A percentile compares a stretch with the other conserved stretches of the same genome.
phyloP scores from a whole-genome alignment of 2,113 vertebrate genomes.

The Turdus rufiventris region DNA sequence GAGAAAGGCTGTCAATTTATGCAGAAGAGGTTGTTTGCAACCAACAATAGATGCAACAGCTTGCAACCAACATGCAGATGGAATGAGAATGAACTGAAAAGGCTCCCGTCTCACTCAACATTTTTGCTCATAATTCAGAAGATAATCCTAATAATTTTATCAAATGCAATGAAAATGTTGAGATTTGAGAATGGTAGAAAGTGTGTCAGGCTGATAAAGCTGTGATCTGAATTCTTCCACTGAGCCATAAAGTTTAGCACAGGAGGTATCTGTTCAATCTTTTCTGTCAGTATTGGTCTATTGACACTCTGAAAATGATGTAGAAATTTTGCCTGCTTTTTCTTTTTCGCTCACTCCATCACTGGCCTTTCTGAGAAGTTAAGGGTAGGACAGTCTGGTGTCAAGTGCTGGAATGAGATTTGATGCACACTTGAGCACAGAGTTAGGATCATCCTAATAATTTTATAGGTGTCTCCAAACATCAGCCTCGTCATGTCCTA shows the following conservation, averaged over 20 bases:
- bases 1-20: slow-evolving; percentile 44
- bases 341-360: neutral
- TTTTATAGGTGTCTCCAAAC: neutral
- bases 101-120: neutral
- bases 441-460: neutral
- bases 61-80: neutral
- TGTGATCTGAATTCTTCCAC: neutral
- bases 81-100: neutral
- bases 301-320: neutral
- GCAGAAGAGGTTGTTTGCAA: slow-evolving; percentile 33
- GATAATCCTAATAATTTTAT: neutral
- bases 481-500: neutral
- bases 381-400: neutral
- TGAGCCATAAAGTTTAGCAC: neutral
- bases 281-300: neutral
- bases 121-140: neutral
- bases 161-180: neutral
- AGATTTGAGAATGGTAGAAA: neutral
- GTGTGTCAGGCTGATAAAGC: neutral
- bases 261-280: neutral
- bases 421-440: neutral
- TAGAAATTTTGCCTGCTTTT: neutral
- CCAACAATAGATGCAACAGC: neutral
- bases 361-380: neutral
- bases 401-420: neutral